Percentiles rank a stretch among this genome's conserved stretches.
Conservation (phyloP, 2,113 vertebrate genomes). For the Procavia capensis region DNA sequence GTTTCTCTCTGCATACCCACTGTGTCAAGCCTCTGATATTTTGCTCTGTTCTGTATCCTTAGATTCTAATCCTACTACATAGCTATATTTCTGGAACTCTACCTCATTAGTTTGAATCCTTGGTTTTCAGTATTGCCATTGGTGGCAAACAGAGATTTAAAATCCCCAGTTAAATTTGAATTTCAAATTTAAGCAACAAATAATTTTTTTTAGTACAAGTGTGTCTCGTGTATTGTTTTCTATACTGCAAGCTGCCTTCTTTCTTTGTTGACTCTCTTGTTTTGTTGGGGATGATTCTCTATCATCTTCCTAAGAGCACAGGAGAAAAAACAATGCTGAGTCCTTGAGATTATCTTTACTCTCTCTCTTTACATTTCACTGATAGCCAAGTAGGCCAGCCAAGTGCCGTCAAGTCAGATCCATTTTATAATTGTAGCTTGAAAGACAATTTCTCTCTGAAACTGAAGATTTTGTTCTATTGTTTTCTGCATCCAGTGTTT, state of each 20-base stretch:
- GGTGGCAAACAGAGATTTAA: neutral
- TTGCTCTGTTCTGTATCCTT: neutral
- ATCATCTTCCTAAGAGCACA: neutral
- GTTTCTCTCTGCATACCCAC: neutral
- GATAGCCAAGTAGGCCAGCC: neutral
- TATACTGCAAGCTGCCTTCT: neutral
- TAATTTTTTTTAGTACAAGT: neutral
- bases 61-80: neutral
- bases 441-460: neutral
- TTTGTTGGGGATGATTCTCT: neutral
- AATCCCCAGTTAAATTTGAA: neutral
- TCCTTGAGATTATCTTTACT: neutral
- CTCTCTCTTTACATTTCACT: neutral
- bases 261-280: neutral
- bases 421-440: neutral
- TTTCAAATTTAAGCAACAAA: neutral
- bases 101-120: neutral
- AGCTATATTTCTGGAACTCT: neutral
- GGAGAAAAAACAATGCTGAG: neutral
- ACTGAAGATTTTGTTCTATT: neutral
- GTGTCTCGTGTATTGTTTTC: neutral
- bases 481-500: neutral
- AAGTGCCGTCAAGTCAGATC: too few species aligned
- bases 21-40: neutral
- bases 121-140: neutral